Conservation (phyloP, 2,113 vertebrate genomes). For the Phrynosoma blainvillii region DNA sequence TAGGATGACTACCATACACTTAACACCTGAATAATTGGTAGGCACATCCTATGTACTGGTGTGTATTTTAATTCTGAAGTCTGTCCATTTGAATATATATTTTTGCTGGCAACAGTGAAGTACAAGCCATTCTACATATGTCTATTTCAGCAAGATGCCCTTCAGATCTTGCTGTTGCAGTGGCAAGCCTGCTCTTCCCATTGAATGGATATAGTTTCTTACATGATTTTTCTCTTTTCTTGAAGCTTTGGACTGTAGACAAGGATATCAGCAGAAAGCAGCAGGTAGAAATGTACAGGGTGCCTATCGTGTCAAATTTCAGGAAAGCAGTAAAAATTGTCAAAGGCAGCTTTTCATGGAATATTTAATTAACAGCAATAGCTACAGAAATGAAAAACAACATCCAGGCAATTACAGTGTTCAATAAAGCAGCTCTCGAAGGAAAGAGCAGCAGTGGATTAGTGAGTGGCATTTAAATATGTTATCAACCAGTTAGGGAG, state of each 20-base stretch:
- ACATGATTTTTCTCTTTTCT: conserved; percentile 71
- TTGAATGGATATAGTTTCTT: conserved; percentile 94
- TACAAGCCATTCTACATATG: conserved; percentile 50
- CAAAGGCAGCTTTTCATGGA: conserved; percentile 75
- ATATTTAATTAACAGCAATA: conserved; percentile 86
- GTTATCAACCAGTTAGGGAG: conserved; percentile 77
- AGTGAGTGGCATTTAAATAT: conserved; percentile 83
- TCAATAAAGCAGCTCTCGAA: conserved; percentile 79
- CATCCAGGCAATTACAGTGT: conserved; percentile 81
- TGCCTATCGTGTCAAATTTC: conserved; percentile 84
- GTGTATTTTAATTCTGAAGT: not conserved
- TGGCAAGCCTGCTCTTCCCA: conserved; percentile 74
- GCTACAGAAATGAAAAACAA: conserved; percentile 84
- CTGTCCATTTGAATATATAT: conserved; percentile 27
- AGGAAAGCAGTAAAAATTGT: conserved; percentile 78
- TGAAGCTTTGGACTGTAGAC: conserved; percentile 82
- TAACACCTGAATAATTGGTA: not conserved
- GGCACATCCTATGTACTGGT: not conserved
- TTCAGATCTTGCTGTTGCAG: conserved; percentile 76
- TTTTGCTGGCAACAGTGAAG: conserved; percentile 32
- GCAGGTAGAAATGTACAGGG: conserved; percentile 72
- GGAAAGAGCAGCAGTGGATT: conserved; percentile 75
- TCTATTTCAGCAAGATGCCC: conserved; percentile 63
- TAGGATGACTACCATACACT: not conserved
- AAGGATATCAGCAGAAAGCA: conserved; percentile 81